Base-by-base conservation (phyloP, 2,797 vertebrate genomes). In the Gallinago nigripennis region DNA sequence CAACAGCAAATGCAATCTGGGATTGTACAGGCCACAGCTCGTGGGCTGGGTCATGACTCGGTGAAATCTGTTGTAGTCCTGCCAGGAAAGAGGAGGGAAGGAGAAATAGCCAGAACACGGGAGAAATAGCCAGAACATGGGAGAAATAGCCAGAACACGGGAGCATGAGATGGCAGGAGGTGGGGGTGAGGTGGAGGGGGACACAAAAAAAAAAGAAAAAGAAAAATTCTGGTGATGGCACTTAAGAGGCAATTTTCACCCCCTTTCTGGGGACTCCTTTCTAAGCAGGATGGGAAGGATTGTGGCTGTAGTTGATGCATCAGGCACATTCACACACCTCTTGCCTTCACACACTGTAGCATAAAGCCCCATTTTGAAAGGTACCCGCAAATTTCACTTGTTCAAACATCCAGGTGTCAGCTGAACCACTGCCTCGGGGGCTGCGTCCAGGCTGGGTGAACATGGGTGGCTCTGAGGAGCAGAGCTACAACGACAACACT, bases 391-490 rank as follows among this genome's bases (percentile, higher is more conserved):
- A 71, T 61, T 86, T 61, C 68, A 30, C 4, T 6, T 14, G 7
- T 54, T 75, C 4, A 20, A 58, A n/a, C 30, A 20, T 18, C 25
- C 69, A 54, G 39, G 18, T 56, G 35, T 9, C 64, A 68, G 31
- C 58, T 64, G 20, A 68, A 31, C 30, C 45, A 20, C 5, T 11
- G 79, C 2, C 1, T 30, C 46, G 24, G 27, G 16, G 16, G 17
- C 58, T 80, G 65, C 41, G 56, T 56, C 61, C 56, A 21, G 16
- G 8, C 57, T 50, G 65, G 21, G 15, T 37, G 53, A 89, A 31
- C 45, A 31, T 0, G 0, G 16, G 17, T 16, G 50, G 73, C 72
- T 64, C 33, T 0, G 0, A 11, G 13, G 7, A 88, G 19, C 35
- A 82, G 31, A 64, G 37, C 35, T 30, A 23, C 16, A 41, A 12